Percentiles rank a stretch among this genome's conserved stretches.
Conservation (phyloP, 1,140 invertebrate genomes). For the Mycetomoellerius zeteki region DNA sequence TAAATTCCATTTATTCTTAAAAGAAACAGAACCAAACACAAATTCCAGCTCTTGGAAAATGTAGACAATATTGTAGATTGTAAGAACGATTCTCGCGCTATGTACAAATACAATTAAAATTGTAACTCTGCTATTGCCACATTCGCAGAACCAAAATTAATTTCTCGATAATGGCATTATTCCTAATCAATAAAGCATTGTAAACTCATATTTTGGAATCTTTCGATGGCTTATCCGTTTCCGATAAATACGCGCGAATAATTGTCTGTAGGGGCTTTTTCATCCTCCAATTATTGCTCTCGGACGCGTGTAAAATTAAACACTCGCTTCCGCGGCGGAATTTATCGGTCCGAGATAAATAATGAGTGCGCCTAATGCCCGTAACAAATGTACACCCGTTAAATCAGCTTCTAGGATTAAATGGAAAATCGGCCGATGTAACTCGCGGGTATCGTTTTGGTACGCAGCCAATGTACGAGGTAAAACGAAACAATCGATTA, state of each 20-base stretch:
- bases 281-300: constrained; percentile 51
- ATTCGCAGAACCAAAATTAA: constrained; percentile 5
- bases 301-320: constrained; percentile 61
- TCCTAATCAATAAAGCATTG: constrained; percentile 49
- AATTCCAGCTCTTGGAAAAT: background rate
- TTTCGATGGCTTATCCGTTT: constrained; percentile 53
- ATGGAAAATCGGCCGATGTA: constrained; percentile 62
- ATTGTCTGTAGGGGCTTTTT: constrained; percentile 49
- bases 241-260: constrained; percentile 58
- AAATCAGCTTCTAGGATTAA: constrained; percentile 67
- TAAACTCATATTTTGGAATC: constrained; percentile 38
- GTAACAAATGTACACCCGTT: constrained; percentile 62
- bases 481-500: constrained; percentile 60
- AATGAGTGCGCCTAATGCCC: constrained; percentile 57
- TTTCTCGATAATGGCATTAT: constrained; percentile 53
- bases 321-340: constrained; percentile 41
- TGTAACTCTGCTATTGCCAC: background rate
- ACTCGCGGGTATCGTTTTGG: constrained; percentile 60
- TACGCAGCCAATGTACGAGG: constrained; percentile 25
- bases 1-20: constrained; percentile 7
- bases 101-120: constrained; percentile 4
- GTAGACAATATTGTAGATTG: background rate
- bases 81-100: background rate
- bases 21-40: background rate
- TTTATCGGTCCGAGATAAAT: constrained; percentile 56